Base-by-base conservation (phyloP, 1,140 invertebrate species). In the Neodiprion virginianus region DNA sequence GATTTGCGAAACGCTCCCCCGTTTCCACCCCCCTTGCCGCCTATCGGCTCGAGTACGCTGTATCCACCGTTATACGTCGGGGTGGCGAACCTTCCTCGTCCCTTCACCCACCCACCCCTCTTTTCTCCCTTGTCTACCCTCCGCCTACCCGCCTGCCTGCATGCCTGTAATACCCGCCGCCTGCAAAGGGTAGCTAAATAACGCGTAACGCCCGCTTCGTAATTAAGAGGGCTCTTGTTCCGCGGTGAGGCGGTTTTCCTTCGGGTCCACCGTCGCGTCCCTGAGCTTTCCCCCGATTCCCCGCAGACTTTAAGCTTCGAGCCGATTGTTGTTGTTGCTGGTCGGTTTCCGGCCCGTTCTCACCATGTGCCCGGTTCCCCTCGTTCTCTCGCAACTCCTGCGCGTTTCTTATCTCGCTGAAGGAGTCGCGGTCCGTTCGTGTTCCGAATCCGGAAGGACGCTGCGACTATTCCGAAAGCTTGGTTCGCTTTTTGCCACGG, bases 161-260 rank as follows among this genome's bases (percentile, higher is more conserved):
- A 3, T 21, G 12, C 12, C 7, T 14, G 7, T 23, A 11, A 11
- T 69, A 11, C 21, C 21, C 7, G 4, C 61, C 61, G 17, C 61
- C 17, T 65, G 67, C n/a, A 61, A 61, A 61, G 53, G 53, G 67
- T 47, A 21, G 67, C 17, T 47, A 12, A 69, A 21, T 69, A 47
- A 69, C 67, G 40, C 40, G 21, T 69, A 21, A 21, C 67, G 17
- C 21, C 11, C 11, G 21, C 9, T 69, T 21, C 67, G 67, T 69
- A 69, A 69, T 69, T 69, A 69, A 69, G 67, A 69, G 67, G 23
- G 40, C 40, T 21, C 67, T 69, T 21, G 67, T 69, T 69, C 40
- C 67, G 67, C 40, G 67, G 67, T 47, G 67, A 69, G 40, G 11
- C 40, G 67, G 14, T 69, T 21, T 65, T 65, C 12, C 12, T 40